Evolutionary conservation across 1,140 invertebrate genomes (phyloP).

Genomic region (Psilanteris sp.): DNA sequence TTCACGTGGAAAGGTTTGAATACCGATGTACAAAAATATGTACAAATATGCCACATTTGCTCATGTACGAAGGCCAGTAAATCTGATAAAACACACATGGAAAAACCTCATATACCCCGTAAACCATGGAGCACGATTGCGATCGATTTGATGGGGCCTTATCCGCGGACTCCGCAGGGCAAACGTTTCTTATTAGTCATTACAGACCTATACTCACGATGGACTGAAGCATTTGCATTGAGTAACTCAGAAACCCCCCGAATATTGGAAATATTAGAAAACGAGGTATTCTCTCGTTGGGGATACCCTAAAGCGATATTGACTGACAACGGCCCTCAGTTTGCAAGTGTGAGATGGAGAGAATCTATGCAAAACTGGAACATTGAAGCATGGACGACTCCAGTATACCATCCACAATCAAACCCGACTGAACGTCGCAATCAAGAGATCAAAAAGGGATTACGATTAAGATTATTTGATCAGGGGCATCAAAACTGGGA

Average conservation of each 20-base stretch:
- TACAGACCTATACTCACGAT: conserved; percentile 69
- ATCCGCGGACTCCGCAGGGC: conserved; percentile 68
- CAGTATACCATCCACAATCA: not conserved
- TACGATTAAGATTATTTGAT: conserved; percentile 35
- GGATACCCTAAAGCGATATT: conserved; percentile 59
- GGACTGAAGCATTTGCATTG: conserved; percentile 40
- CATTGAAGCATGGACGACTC: conserved; percentile 10
- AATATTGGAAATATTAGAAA: conserved; percentile 9
- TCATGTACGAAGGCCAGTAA: conserved; percentile 11
- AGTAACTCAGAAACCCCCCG: conserved; percentile 3
- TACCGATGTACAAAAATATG: conserved; percentile 14
- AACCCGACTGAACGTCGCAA: too few relatives aligned
- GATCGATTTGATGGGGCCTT: conserved; percentile 73
- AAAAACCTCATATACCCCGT: conserved; percentile 6
- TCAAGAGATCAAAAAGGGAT: too few relatives aligned
- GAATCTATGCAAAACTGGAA: not conserved
- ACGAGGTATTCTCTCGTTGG: conserved; percentile 61
- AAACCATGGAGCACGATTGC: conserved; percentile 69
- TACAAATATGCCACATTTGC: conserved; percentile 20
- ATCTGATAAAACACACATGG: not conserved
- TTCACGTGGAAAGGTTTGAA: not conserved
- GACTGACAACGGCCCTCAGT: conserved; percentile 62
- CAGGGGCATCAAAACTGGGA: conserved; percentile 45
- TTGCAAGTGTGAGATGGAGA: conserved; percentile 1
- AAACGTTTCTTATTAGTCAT: conserved; percentile 69